A percentile compares a stretch with the other conserved stretches of the same genome.
phyloP scores from a whole-genome alignment of 2,113 vertebrate genomes.

The Marmota flaviventris region DNA sequence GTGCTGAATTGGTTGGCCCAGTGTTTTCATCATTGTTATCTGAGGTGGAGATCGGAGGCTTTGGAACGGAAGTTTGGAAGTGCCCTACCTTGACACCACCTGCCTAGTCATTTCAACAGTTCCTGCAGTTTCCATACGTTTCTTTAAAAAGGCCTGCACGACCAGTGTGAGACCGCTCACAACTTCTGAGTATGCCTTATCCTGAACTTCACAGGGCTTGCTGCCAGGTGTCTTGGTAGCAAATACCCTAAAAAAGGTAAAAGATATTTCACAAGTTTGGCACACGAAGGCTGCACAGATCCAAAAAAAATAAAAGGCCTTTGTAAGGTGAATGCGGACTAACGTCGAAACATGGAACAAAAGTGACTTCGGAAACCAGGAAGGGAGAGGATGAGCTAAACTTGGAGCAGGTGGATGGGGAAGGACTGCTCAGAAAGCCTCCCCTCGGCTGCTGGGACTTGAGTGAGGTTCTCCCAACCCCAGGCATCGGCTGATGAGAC shows the following conservation, averaged over 20 bases:
- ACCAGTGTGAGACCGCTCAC: background rate
- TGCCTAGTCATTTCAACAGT: background rate
- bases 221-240: constrained; percentile 39
- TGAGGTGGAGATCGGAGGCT: constrained; percentile 65
- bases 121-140: fast-evolving
- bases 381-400: background rate
- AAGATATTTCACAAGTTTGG: constrained; percentile 85
- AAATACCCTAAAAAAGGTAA: constrained; percentile 75
- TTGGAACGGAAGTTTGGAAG: background rate
- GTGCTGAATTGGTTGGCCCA: background rate
- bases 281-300: constrained; percentile 77
- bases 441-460: constrained; percentile 66
- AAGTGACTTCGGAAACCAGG: background rate
- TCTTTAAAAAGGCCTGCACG: background rate
- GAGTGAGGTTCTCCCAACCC: constrained; percentile 64
- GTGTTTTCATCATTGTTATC: constrained; percentile 3
- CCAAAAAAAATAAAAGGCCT: constrained; percentile 72
- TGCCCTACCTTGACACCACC: background rate
- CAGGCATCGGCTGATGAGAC: background rate
- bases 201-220: background rate
- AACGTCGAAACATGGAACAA: constrained; percentile 31
- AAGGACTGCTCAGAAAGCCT: constrained; percentile 2
- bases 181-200: background rate
- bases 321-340: constrained; percentile 68
- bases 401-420: constrained; percentile 36